Percentiles rank a stretch among this genome's conserved stretches.
Conservation (phyloP, 2,888 invertebrate species). For the Leptogaster cylindrica region DNA sequence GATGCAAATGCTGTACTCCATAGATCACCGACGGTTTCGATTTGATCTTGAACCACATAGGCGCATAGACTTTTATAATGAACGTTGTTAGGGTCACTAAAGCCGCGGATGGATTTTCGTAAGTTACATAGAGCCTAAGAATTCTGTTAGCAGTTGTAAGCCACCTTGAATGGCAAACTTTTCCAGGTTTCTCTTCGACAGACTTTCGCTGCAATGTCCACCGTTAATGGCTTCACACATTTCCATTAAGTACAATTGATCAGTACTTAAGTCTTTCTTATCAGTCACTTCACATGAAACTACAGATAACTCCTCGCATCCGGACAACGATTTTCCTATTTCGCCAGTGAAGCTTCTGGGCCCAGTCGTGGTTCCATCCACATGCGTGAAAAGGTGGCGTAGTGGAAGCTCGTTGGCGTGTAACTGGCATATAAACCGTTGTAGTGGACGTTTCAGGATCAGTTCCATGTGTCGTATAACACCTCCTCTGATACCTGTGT, state of each 20-base stretch:
- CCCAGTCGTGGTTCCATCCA: conserved; percentile 40
- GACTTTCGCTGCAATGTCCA: conserved; percentile 9
- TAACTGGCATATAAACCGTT: conserved; percentile 41
- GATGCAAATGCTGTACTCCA: conserved; percentile 34
- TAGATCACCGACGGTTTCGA: conserved; percentile 38
- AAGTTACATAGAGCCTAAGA: conserved; percentile 39
- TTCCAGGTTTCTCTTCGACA: conserved; percentile 1
- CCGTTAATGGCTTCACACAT: conserved; percentile 38
- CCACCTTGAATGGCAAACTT: conserved; percentile 38
- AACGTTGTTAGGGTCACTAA: conserved; percentile 34
- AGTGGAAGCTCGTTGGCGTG: conserved; percentile 41
- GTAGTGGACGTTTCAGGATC: conserved; percentile 29
- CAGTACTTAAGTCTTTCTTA: conserved; percentile 43
- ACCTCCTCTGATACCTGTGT: conserved; percentile 40
- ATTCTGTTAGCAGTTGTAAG: conserved; percentile 37
- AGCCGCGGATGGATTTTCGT: conserved; percentile 33
- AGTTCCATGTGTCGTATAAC: conserved; percentile 40
- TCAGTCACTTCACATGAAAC: no score
- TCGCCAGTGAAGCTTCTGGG: conserved; percentile 39
- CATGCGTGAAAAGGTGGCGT: conserved; percentile 41
- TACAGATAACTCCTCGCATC: no score
- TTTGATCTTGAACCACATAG: conserved; percentile 43
- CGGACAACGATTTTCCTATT: conserved; percentile 36
- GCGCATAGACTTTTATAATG: conserved; percentile 30
- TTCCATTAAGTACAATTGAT: conserved; percentile 41